Evolutionary conservation across 1,140 invertebrate species (phyloP), one percentile per base, ranked within the genome.

Genomic region (Ladona fulva): DNA sequence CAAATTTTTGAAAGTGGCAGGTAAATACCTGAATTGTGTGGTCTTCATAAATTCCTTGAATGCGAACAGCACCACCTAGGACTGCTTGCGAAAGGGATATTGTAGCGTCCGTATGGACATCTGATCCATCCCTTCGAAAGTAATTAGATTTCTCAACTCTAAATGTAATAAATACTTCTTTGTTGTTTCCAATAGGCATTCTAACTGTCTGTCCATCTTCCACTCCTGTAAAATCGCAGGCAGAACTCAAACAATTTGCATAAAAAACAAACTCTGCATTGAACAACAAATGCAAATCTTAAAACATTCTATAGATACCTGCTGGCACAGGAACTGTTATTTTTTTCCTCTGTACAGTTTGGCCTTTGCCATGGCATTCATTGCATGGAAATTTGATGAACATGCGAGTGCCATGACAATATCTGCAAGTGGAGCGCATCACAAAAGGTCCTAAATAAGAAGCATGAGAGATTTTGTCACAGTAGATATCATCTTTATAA

Each of bases 381-480:
- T 83, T 83, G 85, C 98, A 99, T 0, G 97, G 97, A 84, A 91
- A 91, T 83, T 95, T 95, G 79, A 99, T 98, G 80, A 93, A 89
- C 83, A 94, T 89, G 77, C 93, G 89, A 0, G 91, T 92, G 6
- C 98, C 98, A 82, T 95, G 90, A 85, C 98, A 99, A 81, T 93
- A 91, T 80, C 96, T 88, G 85, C 98, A 99, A 0, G 97, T 98
- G 12, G 94, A 94, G 76, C 96, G 89, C 96, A 99, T 99, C 22
- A 99, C 92, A 87, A 99, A 99, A 66, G 97, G 97, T 42, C 98
- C 94, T 92, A n/a, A n/a, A n/a, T n/a, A n/a, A n/a, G n/a, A n/a
- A n/a, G n/a, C n/a, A n/a, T n/a, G n/a, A n/a, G n/a, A n/a, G n/a
- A n/a, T n/a, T n/a, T n/a, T n/a, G n/a, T n/a, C n/a, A n/a, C n/a